Base-by-base conservation (phyloP, 2,797 vertebrate species). In the Enoplosus armatus region DNA sequence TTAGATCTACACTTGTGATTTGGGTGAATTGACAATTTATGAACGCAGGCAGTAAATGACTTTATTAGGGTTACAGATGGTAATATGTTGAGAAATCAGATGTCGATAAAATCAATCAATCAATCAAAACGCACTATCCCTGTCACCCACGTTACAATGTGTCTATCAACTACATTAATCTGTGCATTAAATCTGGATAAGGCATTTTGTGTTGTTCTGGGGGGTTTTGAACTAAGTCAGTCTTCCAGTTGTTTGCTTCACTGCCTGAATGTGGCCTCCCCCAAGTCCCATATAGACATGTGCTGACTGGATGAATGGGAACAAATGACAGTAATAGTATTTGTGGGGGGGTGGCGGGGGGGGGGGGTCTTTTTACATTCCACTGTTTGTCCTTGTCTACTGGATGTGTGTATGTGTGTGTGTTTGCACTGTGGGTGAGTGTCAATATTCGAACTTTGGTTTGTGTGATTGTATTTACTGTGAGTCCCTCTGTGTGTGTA, bases 381-480 rank as follows among this genome's bases (percentile, higher is more conserved):
- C 85, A 84, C 80, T 80, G 86, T 88, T 85, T 11, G 82, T 89
- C 78, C 89, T 82, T 77, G 82, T 90, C 82, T 88, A 61, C 77
- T 87, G 89, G 67, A 56, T 80, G 85, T 87, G 78, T 79, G 72
- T 76, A 48, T 77, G 74, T 78, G 72, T 83, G 67, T 77, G 58
- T 84, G 80, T 86, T 70, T 83, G 73, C 72, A 68, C 63, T 63
- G 72, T 89, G 88, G 35, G 66, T 84, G 88, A 84, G 63, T 80
- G 85, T 93, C 73, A 69, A 47, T 83, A 77, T 90, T 87, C 69
- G 77, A 76, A 82, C 75, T 87, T 87, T 51, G 61, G 63, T 90
- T 85, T 89, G 92, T 89, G 89, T 83, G 86, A 77, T 77, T 90
- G 83, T 92, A 61, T 82, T 90, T 89, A 61, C 33, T 72, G 84